These are phyloP conservation scores for Eretmochelys imbricata DNA, from an alignment of 2,113 vertebrate genomes.

Conservation along the genomic window DNA sequence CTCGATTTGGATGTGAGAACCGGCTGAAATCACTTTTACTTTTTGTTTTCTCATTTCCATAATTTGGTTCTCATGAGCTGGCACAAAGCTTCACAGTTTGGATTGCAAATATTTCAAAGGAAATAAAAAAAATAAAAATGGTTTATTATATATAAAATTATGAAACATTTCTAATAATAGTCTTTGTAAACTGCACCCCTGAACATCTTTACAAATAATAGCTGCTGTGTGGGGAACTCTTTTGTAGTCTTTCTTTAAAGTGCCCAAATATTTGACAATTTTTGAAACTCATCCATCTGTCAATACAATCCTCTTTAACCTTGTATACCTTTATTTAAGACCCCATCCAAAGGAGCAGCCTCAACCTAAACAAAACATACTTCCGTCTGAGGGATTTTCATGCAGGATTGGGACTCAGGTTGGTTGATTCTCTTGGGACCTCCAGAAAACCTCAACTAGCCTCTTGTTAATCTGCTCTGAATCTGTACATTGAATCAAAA, in stretches of 20 bases:
- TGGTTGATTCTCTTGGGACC: accelerated
- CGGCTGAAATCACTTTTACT: neutral
- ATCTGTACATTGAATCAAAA: neutral
- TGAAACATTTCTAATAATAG: constrained; percentile 2
- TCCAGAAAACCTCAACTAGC: neutral
- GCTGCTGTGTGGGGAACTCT: neutral
- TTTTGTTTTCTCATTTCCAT: neutral
- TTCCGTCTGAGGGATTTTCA: neutral
- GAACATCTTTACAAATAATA: neutral
- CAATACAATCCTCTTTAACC: neutral
- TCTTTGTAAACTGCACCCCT: neutral
- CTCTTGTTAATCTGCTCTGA: accelerated
- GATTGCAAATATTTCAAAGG: neutral
- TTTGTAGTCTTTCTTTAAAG: neutral
- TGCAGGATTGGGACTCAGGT: neutral
- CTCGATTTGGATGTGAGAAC: neutral
- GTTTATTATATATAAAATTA: neutral
- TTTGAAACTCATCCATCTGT: neutral
- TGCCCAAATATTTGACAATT: neutral
- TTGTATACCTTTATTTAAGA: neutral
- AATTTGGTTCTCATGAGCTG: neutral
- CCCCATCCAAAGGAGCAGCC: neutral
- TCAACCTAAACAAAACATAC: neutral
- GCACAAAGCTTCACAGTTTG: neutral
- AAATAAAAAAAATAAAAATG: neutral